A percentile compares a stretch with the other conserved stretches of the same genome.
Conservation (phyloP, 2,113 vertebrate genomes). For the Nothoprocta pentlandii region DNA sequence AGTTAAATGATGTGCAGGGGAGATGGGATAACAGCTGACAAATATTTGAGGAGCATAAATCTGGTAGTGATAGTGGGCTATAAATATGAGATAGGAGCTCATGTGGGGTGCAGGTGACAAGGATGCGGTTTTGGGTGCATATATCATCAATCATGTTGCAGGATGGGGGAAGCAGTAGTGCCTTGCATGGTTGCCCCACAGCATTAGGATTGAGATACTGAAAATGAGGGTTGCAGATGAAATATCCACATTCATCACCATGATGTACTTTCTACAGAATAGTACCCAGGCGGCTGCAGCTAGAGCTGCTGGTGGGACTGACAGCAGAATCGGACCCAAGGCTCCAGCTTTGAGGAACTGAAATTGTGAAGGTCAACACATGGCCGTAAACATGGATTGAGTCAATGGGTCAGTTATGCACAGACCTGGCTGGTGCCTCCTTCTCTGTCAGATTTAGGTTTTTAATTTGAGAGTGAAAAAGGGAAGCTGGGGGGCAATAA, state of each 20-base stretch:
- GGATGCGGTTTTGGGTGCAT: neutral
- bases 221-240: neutral
- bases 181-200: neutral
- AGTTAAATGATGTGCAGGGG: constrained; percentile 34
- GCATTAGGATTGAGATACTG: neutral
- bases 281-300: neutral
- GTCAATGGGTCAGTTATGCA: neutral
- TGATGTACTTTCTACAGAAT: neutral
- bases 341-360: neutral
- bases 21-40: constrained; percentile 51
- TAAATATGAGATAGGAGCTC: constrained; percentile 30
- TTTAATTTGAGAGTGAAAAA: neutral
- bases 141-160: neutral
- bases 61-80: constrained; percentile 5
- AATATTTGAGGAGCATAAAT: constrained; percentile 59
- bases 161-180: neutral
- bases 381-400: neutral
- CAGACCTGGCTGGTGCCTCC: neutral
- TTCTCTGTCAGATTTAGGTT: neutral
- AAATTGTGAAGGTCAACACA: neutral
- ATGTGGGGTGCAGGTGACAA: neutral
- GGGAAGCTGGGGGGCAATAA: neutral
- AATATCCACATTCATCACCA: neutral
- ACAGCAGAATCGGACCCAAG: neutral
- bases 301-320: neutral